Evolutionary conservation across 2,113 vertebrate species (phyloP).

Genomic region (Gavialis gangeticus): DNA sequence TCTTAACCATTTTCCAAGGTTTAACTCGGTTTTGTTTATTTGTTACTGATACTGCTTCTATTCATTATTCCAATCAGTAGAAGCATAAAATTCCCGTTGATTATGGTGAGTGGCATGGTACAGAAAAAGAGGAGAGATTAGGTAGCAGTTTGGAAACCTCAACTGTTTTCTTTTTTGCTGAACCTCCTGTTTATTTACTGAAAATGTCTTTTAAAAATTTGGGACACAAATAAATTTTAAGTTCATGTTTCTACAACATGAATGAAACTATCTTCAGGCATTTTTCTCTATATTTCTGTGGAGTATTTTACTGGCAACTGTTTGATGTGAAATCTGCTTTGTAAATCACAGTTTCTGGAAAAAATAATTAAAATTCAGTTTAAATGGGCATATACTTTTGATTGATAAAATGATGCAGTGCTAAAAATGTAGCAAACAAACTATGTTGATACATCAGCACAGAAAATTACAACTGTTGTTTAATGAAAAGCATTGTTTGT

Average conservation of each 20-base stretch:
- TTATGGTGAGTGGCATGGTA: fast-evolving
- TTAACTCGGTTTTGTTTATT: not conserved
- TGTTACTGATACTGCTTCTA: not conserved
- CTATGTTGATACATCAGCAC: conserved; percentile 48
- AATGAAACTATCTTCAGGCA: not conserved
- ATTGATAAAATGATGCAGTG: conserved; percentile 19
- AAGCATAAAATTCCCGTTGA: not conserved
- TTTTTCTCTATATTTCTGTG: not conserved
- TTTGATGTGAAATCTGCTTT: not conserved
- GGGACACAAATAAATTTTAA: not conserved
- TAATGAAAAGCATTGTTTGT: conserved; percentile 61
- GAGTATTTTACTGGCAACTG: not conserved
- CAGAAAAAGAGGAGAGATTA: not conserved
- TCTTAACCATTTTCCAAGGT: not conserved
- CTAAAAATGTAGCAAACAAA: conserved; percentile 52
- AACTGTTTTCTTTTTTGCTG: not conserved
- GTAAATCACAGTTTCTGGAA: conserved; percentile 9
- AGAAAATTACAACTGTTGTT: conserved; percentile 67
- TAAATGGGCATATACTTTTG: conserved; percentile 50
- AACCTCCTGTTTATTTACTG: not conserved
- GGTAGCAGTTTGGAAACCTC: not conserved
- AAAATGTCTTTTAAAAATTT: not conserved
- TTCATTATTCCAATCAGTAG: not conserved
- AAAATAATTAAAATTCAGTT: conserved; percentile 38
- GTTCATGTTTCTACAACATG: not conserved